phyloP scores from a whole-genome alignment of 2,888 invertebrate species.

The Cynaeus angustus region DNA sequence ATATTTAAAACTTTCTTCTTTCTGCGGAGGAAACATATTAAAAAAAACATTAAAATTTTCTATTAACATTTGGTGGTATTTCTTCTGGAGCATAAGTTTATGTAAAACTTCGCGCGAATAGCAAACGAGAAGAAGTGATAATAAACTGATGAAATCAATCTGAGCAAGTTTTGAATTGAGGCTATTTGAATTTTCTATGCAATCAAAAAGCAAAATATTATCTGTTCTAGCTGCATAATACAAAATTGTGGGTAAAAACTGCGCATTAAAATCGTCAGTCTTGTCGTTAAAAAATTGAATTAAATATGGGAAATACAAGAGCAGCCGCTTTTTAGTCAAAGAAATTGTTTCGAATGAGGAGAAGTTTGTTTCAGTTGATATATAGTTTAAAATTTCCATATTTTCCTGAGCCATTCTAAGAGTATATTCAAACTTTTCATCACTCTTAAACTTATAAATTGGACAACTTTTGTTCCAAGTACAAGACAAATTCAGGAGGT shows the following conservation, averaged over 20 bases:
- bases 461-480: conserved; percentile 3
- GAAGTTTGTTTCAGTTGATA: too few species aligned
- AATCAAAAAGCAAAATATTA: background rate
- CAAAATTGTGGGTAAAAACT: conserved; percentile 1
- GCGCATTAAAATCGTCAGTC: background rate
- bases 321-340: background rate
- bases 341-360: too few species aligned
- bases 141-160: background rate
- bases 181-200: background rate
- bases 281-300: background rate
- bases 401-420: background rate
- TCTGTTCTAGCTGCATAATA: conserved; percentile 6
- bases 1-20: too few species aligned
- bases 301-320: background rate
- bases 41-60: background rate
- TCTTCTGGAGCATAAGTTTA: background rate
- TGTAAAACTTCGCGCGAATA: background rate
- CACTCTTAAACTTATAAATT: background rate
- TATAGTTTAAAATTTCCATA: background rate
- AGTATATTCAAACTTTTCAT: background rate
- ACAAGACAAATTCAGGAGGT: background rate
- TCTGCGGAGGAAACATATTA: background rate
- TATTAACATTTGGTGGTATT: background rate
- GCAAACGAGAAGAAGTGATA: background rate
- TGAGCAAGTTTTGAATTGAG: background rate